Base-by-base conservation (phyloP, 1,140 invertebrate species). In the Fragariocoptes setiger region DNA sequence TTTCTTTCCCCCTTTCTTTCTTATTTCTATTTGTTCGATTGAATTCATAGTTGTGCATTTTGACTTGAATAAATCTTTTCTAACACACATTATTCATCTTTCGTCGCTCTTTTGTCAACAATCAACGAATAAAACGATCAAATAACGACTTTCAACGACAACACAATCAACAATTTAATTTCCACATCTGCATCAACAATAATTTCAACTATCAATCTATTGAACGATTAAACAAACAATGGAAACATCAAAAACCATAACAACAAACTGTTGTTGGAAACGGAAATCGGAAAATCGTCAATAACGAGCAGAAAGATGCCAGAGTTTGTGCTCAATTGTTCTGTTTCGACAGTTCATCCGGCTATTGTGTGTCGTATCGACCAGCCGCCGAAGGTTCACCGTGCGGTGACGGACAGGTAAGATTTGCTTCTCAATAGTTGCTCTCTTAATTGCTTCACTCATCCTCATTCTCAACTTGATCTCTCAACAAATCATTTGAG, bases 301-400 rank as follows among this genome's bases (percentile, higher is more conserved):
- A 5, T 39, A 22, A 50, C 35, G 53, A 56, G 49, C 54, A 70
- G 68, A 85, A 85, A 71, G 82, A 88, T 53, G 79, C 85, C 55
- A 65, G 82, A 40, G 82, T 88, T 18, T 88, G 82, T 57, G 78
- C 80, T 22, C 82, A 88, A 61, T 64, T 88, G 41, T 88, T 88
- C 61, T 88, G 80, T 57, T 86, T 86, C 55, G 82, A 88, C 58
- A 71, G 77, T 35, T 74, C 74, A 37, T 85, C 78, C 47, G 82
- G 82, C 13, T 88, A 86, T 58, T 88, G 82, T 59, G 80, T 88
- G 39, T 79, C 80, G 38, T 88, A 86, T 61, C 61, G 82, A 52
- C 82, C 82, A 13, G 82, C 82, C 16, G 82, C 82, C 3, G 82
- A 88, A 61, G 82, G 82, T 14, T 85, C 79, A 13, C 68, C 76